Conservation (phyloP, 1,140 invertebrate genomes). For the Philaenus spumarius region DNA sequence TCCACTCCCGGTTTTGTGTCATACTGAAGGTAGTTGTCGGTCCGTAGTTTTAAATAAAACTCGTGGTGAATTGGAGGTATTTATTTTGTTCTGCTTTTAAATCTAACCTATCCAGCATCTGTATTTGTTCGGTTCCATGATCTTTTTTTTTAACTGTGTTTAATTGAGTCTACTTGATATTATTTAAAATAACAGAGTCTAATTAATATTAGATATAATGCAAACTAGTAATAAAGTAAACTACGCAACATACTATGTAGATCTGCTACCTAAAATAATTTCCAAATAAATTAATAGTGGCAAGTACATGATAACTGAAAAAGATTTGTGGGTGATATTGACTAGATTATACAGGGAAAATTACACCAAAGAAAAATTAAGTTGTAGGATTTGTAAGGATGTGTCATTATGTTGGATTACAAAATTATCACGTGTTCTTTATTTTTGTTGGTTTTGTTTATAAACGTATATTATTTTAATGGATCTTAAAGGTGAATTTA, state of each 20-base stretch:
- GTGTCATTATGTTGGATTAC: background rate
- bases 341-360: background rate
- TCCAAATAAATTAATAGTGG: background rate
- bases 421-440: background rate
- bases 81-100: too few species aligned
- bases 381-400: background rate
- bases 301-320: background rate
- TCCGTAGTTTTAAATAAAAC: background rate
- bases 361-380: background rate
- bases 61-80: background rate
- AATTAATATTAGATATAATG: too few species aligned
- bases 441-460: too few species aligned
- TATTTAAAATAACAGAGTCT: too few species aligned
- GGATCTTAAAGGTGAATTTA: background rate
- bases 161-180: too few species aligned
- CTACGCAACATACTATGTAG: too few species aligned
- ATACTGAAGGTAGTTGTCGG: background rate
- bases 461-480: too few species aligned
- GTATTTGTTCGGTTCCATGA: too few species aligned
- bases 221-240: too few species aligned
- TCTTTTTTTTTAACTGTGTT: too few species aligned
- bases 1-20: background rate
- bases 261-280: too few species aligned
- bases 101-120: too few species aligned
- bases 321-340: background rate